Percentiles rank a stretch among this genome's conserved stretches.
These are phyloP conservation scores for Homarus gammarus DNA, from an alignment of 2,888 invertebrate genomes.

Conservation along the genomic window DNA sequence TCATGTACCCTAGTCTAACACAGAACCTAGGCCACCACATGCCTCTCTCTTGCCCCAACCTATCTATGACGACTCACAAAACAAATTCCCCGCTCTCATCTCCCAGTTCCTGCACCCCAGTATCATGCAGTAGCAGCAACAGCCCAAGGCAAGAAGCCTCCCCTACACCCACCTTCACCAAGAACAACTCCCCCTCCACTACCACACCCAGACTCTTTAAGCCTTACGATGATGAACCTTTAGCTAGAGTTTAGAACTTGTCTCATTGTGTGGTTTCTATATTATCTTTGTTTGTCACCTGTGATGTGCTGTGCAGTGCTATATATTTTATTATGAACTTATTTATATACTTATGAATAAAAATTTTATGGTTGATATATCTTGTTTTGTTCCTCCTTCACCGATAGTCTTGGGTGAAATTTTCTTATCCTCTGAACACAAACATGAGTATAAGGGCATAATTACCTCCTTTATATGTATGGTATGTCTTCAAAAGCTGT, in stretches of 20 bases:
- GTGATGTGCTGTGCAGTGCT: not conserved
- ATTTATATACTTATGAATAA: no score
- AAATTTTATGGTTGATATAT: no score
- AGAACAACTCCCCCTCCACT: not conserved
- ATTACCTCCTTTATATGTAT: no score
- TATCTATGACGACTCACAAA: not conserved
- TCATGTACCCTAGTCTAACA: conserved; percentile 38
- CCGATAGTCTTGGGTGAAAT: no score
- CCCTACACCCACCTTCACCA: not conserved
- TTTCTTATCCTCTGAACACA: no score
- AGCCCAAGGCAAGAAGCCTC: conserved; percentile 14
- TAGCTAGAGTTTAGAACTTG: not conserved
- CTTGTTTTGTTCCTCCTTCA: no score
- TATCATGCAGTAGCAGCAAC: conserved; percentile 16
- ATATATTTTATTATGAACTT: no score
- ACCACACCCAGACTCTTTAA: conserved; percentile 38
- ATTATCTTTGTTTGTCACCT: not conserved
- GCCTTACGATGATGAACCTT: conserved; percentile 37
- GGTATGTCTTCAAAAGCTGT: no score
- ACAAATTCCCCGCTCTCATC: not conserved
- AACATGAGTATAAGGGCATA: no score
- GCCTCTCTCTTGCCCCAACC: conserved; percentile 1
- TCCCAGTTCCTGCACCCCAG: not conserved
- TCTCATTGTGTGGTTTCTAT: not conserved
- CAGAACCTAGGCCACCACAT: conserved; percentile 2